phyloP scores from a whole-genome alignment of 2,797 vertebrate genomes.

The Emydoidea blandingii region DNA sequence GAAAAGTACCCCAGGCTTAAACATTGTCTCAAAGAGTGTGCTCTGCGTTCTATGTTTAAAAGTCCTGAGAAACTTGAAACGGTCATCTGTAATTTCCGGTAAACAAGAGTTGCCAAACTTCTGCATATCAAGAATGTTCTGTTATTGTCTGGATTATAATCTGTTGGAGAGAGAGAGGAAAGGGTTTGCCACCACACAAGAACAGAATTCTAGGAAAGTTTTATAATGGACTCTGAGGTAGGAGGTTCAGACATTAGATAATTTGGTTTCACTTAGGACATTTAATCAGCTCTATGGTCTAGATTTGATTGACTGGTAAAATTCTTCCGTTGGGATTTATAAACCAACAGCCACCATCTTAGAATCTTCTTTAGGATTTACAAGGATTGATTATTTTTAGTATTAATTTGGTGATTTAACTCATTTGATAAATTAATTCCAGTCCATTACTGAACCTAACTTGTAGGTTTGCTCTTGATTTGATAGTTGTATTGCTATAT shows the following conservation, averaged over 20 bases:
- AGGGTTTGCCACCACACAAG: neutral
- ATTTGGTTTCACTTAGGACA: constrained; percentile 50
- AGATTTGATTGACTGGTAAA: constrained; percentile 39
- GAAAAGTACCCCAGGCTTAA: neutral
- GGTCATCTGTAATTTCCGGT: neutral
- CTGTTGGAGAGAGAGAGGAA: neutral
- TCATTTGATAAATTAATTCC: neutral
- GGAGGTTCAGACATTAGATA: neutral
- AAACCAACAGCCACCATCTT: neutral
- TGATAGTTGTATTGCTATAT: neutral
- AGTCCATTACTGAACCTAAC: neutral
- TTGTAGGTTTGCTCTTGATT: neutral
- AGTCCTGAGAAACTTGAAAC: neutral
- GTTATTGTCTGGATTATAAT: neutral
- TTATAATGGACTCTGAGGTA: neutral
- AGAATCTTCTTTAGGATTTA: constrained; percentile 9
- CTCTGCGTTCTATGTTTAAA: neutral
- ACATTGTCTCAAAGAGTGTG: neutral
- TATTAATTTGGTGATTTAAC: constrained; percentile 1
- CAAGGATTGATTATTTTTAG: constrained; percentile 11
- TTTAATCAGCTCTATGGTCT: neutral
- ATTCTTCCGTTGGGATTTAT: constrained; percentile 40
- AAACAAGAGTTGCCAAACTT: neutral
- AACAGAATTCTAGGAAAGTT: neutral
- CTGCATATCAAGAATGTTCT: neutral